Conservation (phyloP, 1,140 invertebrate species). For the Drosophila navojoa region DNA sequence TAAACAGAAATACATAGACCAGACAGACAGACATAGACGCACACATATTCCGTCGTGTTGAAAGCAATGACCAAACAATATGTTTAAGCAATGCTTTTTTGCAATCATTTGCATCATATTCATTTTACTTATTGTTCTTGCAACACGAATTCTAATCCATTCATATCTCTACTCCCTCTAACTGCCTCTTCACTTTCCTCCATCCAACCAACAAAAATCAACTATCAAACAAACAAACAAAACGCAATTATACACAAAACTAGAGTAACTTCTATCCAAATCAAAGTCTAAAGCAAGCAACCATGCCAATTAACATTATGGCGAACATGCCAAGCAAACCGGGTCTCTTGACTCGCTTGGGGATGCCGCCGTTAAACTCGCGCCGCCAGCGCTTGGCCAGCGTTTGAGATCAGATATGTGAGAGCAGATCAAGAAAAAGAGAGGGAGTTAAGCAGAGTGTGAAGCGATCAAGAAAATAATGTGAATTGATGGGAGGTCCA, state of each 20-base stretch:
- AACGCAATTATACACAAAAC: constrained; percentile 22
- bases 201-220: constrained; percentile 1
- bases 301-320: constrained; percentile 14
- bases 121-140: constrained; percentile 22
- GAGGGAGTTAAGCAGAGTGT: constrained; percentile 1
- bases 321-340: constrained; percentile 2
- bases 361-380: neutral
- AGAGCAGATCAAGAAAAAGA: neutral
- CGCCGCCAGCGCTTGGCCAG: constrained; percentile 12
- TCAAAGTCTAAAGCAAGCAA: constrained; percentile 46
- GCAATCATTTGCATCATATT: constrained; percentile 10
- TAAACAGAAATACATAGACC: too few relatives aligned
- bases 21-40: constrained; percentile 37
- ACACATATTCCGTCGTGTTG: constrained; percentile 46
- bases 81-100: neutral
- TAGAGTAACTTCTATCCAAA: constrained; percentile 63
- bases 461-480: constrained; percentile 10
- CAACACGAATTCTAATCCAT: constrained; percentile 38
- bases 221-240: neutral
- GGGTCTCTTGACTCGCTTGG: neutral
- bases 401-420: constrained; percentile 19
- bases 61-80: constrained; percentile 20
- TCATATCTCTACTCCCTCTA: constrained; percentile 34
- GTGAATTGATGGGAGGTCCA: constrained; percentile 7
- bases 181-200: constrained; percentile 12